Percentiles rank a stretch among this genome's conserved stretches.
Evolutionary conservation across 2,888 invertebrate genomes (phyloP).

Genomic region (Drymonia ruficornis): DNA sequence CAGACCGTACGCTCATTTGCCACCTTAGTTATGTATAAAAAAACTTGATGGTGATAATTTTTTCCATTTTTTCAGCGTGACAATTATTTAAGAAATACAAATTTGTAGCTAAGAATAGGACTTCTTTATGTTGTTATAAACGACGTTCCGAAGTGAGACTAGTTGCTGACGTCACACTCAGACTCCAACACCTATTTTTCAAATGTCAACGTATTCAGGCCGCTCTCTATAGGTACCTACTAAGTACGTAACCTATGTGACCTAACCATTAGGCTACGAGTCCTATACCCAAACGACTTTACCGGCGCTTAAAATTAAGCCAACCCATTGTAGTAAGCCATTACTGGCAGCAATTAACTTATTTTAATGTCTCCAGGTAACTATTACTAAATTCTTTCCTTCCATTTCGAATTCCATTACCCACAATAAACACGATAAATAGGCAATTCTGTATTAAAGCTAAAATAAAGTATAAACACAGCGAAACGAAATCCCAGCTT

Average conservation of each 20-base stretch:
- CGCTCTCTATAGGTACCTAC: background rate
- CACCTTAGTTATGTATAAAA: too few species aligned
- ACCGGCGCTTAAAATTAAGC: constrained; percentile 4
- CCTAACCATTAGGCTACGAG: background rate
- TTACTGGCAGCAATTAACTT: constrained; percentile 4
- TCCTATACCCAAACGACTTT: background rate
- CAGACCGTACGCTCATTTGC: too few species aligned
- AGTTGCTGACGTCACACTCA: background rate
- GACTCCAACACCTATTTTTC: background rate
- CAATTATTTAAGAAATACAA: too few species aligned
- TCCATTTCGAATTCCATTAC: constrained; percentile 29
- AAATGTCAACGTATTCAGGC: background rate
- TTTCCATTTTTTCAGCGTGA: too few species aligned
- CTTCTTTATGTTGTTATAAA: too few species aligned
- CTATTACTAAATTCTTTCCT: constrained; percentile 17
- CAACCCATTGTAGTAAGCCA: background rate
- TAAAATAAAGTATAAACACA: constrained; percentile 32
- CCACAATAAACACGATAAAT: constrained; percentile 31
- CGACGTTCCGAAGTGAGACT: background rate
- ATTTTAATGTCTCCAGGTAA: constrained; percentile 6
- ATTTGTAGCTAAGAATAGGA: too few species aligned
- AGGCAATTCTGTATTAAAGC: constrained; percentile 29
- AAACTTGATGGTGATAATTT: too few species aligned
- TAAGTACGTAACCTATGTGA: too few species aligned
- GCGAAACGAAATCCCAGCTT: constrained; percentile 41